Base-by-base conservation (phyloP, 2,797 vertebrate species). In the Mionectes olivaceus region DNA sequence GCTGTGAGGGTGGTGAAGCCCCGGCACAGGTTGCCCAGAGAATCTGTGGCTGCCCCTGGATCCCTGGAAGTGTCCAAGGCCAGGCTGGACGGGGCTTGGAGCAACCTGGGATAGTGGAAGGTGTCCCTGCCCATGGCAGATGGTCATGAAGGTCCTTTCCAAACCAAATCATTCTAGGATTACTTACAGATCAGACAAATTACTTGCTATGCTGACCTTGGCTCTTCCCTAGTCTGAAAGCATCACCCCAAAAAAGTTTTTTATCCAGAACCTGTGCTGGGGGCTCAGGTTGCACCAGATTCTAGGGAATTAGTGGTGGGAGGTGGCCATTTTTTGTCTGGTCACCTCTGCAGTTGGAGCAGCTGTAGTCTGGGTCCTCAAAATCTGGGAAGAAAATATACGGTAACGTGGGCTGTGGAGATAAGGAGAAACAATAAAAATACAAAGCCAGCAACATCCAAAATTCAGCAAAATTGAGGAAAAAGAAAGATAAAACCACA, bases 21-120 rank as follows among this genome's bases (percentile, higher is more conserved):
- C 41, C 47, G 50, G 67, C 43, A 5, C 59, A 57, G 44, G 35
- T 9, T 71, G 10, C 23, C 32, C 59, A 71, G 43, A 63, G 56
- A 10, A 67, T 23, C 47, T 84, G 32, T 10, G 80, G 30, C 30
- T 90, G 39, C 3, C 23, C 43, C n/a, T 59, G 33, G 16, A 44
- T 56, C 68, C 55, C 21, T 68, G 55, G 43, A 0, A 74, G n/a
- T 46, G n/a, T 0, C 19, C 28, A 23, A 56, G 21, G 5, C 12
- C 37, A 41, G 28, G 12, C 0, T 75, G 69, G 41, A 61, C 0
- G 0, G 23, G 19, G 5, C 10, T 57, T n/a, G 68, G 55, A 69
- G 6, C n/a, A 46, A 0, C 6, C 17, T 56, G 61, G 43, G 2
- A 7, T 0, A 3, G 10, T 8, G 25, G 30, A 1, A 86, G 5